Conservation (phyloP, 1,140 invertebrate species). For the Dryas iulia region DNA sequence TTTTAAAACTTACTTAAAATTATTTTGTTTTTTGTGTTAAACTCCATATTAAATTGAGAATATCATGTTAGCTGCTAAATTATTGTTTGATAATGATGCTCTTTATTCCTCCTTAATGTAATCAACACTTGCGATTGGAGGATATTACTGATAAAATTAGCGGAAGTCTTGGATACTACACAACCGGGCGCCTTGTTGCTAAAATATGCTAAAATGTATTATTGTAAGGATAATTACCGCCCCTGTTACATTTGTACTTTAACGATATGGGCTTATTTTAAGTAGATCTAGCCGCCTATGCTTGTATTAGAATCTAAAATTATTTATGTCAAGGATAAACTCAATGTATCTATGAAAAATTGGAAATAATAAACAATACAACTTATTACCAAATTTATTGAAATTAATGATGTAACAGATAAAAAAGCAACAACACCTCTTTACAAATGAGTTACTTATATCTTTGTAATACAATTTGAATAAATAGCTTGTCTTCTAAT, state of each 20-base stretch:
- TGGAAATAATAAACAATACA: background rate
- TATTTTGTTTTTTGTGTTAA: background rate
- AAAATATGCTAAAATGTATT: background rate
- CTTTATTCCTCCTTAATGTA: background rate
- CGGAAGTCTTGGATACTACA: background rate
- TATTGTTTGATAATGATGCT: background rate
- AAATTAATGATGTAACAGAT: background rate
- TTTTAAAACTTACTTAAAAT: background rate
- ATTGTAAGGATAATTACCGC: background rate
- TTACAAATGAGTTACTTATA: background rate
- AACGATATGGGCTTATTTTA: background rate
- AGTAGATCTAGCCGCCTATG: background rate
- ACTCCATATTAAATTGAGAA: background rate
- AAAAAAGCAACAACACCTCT: background rate
- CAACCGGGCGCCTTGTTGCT: background rate
- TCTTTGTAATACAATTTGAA: background rate
- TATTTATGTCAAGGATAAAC: background rate
- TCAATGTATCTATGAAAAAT: slow-evolving; percentile 1
- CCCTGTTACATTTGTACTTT: background rate
- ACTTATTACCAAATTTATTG: background rate
- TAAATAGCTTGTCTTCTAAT: background rate
- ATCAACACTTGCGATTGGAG: background rate
- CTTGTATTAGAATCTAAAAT: background rate
- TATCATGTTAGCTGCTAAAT: background rate
- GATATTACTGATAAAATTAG: background rate